A percentile compares a stretch with the other conserved stretches of the same genome.
These are phyloP conservation scores for Sericinus montela DNA, from an alignment of 2,888 invertebrate genomes.

Conservation along the genomic window DNA sequence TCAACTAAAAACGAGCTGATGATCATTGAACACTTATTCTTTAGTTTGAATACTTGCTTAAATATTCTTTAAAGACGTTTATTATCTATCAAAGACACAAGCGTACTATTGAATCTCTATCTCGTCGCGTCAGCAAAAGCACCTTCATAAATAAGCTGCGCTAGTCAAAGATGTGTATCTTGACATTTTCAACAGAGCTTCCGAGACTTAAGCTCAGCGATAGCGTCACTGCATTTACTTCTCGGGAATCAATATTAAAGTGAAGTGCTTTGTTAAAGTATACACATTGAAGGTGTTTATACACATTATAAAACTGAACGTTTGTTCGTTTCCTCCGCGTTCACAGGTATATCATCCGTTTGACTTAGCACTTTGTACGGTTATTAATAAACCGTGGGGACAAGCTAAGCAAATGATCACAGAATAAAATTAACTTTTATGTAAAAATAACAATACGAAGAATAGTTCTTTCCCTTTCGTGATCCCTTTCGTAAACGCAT, in stretches of 20 bases:
- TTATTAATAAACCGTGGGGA: no score
- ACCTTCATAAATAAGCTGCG: slow-evolving; percentile 18
- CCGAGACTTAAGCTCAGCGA: slow-evolving; percentile 19
- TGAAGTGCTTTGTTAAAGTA: slow-evolving; percentile 1
- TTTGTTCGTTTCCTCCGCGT: no score
- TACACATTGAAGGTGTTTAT: background rate
- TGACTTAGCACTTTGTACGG: no score
- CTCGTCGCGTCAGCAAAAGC: slow-evolving; percentile 15
- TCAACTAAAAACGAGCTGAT: no score
- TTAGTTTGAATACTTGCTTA: no score
- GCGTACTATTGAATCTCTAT: background rate
- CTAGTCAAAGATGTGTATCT: slow-evolving; percentile 21
- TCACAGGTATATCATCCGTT: no score
- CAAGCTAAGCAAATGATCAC: background rate
- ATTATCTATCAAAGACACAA: background rate
- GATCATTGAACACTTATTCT: no score
- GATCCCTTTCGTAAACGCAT: no score
- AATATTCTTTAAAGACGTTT: no score
- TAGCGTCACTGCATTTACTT: slow-evolving; percentile 20
- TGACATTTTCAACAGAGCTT: slow-evolving; percentile 17
- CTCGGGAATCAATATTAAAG: background rate
- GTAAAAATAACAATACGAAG: no score
- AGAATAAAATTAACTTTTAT: background rate
- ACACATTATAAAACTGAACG: no score
- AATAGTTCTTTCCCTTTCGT: no score